Conservation (phyloP, 2,797 vertebrate genomes). For the Danio tinwini region DNA sequence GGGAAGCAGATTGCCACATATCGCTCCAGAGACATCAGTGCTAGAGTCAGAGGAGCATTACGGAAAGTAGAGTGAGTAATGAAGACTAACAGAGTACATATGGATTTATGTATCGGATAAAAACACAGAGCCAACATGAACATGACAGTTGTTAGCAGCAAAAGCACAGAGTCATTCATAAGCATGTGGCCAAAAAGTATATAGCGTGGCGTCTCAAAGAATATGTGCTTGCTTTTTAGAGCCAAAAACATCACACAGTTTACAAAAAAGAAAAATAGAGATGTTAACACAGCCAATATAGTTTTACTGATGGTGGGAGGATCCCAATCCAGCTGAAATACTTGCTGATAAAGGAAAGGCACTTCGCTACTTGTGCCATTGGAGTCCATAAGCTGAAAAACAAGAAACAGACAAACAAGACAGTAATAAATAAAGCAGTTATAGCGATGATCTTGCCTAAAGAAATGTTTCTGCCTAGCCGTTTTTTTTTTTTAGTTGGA, state of each 20-base stretch:
- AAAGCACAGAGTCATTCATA: constrained; percentile 36
- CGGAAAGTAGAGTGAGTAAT: constrained; percentile 9
- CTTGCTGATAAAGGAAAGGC: no score
- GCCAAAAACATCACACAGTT: constrained; percentile 64
- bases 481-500: no score
- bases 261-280: constrained; percentile 63
- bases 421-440: not conserved
- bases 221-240: not conserved
- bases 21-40: constrained; percentile 73
- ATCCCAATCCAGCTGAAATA: no score
- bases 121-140: constrained; percentile 47
- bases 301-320: not conserved
- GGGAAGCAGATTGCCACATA: constrained; percentile 73
- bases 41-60: constrained; percentile 68
- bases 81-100: constrained; percentile 58
- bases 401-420: constrained; percentile 1
- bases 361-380: constrained; percentile 44
- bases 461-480: not conserved
- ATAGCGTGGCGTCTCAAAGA: not conserved
- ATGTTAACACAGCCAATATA: constrained; percentile 33
- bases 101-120: constrained; percentile 42
- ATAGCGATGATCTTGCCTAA: not conserved
- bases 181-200: not conserved
- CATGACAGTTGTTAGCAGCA: constrained; percentile 55
- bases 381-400: constrained; percentile 44